Percentiles rank a stretch among this genome's conserved stretches.
These are phyloP conservation scores for Sepiola atlantica DNA, from an alignment of 2,888 invertebrate species.

Conservation along the genomic window DNA sequence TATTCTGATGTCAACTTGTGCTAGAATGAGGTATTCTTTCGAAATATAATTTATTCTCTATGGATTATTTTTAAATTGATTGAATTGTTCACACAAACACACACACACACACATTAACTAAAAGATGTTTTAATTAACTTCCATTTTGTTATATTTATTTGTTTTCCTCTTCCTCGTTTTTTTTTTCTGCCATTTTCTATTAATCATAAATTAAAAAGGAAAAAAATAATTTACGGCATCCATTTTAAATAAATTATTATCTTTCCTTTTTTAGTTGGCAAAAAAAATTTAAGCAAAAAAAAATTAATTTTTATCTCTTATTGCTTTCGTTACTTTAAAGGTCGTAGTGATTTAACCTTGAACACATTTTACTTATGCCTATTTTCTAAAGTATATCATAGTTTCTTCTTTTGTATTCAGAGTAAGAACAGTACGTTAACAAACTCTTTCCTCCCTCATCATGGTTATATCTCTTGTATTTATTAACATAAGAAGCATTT, in stretches of 20 bases:
- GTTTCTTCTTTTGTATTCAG: neutral
- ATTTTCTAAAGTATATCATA: neutral
- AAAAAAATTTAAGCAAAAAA: no score
- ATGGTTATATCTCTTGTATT: neutral
- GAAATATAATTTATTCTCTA: neutral
- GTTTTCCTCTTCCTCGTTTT: neutral
- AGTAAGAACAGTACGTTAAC: neutral
- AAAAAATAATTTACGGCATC: neutral
- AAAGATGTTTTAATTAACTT: neutral
- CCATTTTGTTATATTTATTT: slow-evolving; percentile 18
- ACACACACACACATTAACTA: neutral
- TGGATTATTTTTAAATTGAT: neutral
- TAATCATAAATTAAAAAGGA: no score
- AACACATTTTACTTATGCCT: neutral
- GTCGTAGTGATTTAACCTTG: neutral
- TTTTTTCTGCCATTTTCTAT: no score
- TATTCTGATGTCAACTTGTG: slow-evolving; percentile 32
- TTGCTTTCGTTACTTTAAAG: neutral
- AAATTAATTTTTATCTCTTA: neutral
- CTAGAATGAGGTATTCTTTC: slow-evolving; percentile 5
- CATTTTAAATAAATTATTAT: neutral
- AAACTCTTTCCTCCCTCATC: neutral
- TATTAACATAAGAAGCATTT: no score
- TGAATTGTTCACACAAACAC: neutral
- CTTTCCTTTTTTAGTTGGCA: neutral